Percentiles rank a stretch among this genome's conserved stretches.
Evolutionary conservation across 2,888 invertebrate species (phyloP).

Genomic region (Smittia aterrima): DNA sequence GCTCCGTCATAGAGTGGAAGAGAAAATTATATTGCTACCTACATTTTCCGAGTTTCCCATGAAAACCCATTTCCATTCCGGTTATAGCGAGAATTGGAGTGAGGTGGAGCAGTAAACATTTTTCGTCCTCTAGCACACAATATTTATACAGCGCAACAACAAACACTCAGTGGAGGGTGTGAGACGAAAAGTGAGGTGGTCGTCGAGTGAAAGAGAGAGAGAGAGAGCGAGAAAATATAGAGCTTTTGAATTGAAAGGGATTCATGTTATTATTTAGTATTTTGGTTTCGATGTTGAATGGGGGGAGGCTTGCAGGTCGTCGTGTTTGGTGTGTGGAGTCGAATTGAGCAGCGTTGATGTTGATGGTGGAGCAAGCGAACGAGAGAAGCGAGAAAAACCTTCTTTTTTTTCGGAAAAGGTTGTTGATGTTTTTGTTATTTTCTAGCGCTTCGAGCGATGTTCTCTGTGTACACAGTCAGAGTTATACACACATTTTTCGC

Average conservation of each 20-base stretch:
- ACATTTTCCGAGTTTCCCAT: conserved; percentile 36
- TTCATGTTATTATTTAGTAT: conserved; percentile 42
- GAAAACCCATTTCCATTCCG: too few relatives aligned
- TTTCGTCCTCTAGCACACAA: conserved; percentile 31
- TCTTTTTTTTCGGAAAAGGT: conserved; percentile 16
- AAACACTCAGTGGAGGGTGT: too few relatives aligned
- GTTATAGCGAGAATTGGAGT: too few relatives aligned
- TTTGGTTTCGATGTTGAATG: conserved; percentile 38
- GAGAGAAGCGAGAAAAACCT: conserved; percentile 14
- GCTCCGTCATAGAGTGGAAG: conserved; percentile 24
- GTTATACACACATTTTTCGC: conserved; percentile 9
- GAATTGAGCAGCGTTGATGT: conserved; percentile 32
- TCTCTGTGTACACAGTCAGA: conserved; percentile 29
- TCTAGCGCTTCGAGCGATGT: conserved; percentile 26
- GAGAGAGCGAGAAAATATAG: conserved; percentile 18
- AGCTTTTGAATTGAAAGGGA: conserved; percentile 41
- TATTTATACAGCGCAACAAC: conserved; percentile 14
- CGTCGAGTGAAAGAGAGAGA: neutral
- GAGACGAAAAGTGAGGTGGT: neutral
- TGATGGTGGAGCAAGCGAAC: neutral
- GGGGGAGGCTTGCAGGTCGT: neutral
- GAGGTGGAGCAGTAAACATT: neutral
- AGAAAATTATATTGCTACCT: conserved; percentile 40
- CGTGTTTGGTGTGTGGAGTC: neutral
- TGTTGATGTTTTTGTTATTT: conserved; percentile 39